Base-by-base conservation (phyloP, 2,888 invertebrate species). In the Scrobipalpa atriplicella region DNA sequence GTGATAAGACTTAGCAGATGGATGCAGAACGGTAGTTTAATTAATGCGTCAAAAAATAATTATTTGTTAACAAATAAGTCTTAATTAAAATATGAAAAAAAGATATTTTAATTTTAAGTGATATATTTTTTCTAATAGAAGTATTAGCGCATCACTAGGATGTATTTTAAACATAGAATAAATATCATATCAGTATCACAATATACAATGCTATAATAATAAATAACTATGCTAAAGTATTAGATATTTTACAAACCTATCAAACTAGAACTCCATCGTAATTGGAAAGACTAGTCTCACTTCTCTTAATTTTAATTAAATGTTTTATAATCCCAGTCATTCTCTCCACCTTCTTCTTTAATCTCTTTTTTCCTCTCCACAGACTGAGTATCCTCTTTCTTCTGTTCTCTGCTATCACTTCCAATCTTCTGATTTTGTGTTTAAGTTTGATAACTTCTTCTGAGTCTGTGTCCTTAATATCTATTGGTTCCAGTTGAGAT, bases 381-480 rank as follows among this genome's bases (percentile, higher is more conserved):
- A 89, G 80, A 0, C 82, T 72, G 38, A 84, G 82, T 9, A 89
- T 71, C 62, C 80, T 80, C 41, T 75, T 78, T 68, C 85, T 88
- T 51, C 89, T 77, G 18, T 82, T 84, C 5, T 80, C 83, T 0
- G 90, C 85, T 5, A 90, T 78, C 1, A 84, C 73, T 73, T 88
- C 86, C 8, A 90, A 71, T 65, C 87, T 78, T 0, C 77, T 77
- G 0, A 90, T 77, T 77, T 84, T 87, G 70, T 84, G 73, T 71
- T 88, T 90, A 0, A 90, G 70, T 68, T 84, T 69, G 2, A 86
- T 77, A 0, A 89, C 83, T 74, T 90, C 88, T 60, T 83, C 77
- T 0, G 87, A 71, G 64, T 91, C 89, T 0, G 75, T 76, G 0
- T 84, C 75, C 13, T 76, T 76, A 0, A 87, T 78, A 16, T 87